These are phyloP conservation scores for Zelleria hepariella DNA, from an alignment of 2,888 invertebrate genomes.

Conservation along the genomic window DNA sequence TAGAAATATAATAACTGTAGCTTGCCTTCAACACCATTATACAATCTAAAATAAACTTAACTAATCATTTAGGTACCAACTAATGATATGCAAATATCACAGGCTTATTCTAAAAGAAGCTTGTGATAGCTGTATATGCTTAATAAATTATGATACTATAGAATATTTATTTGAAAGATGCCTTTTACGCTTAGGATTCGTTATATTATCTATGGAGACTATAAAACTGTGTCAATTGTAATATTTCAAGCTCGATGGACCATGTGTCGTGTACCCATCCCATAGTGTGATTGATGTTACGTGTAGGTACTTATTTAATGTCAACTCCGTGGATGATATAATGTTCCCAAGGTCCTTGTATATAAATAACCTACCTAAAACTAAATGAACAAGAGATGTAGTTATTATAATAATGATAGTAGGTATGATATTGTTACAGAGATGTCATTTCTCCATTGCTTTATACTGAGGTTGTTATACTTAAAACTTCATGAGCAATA, in stretches of 20 bases:
- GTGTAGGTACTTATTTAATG: neutral
- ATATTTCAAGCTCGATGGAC: neutral
- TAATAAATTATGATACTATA: neutral
- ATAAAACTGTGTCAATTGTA: constrained; percentile 11
- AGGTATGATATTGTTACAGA: constrained; percentile 40
- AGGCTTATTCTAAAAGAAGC: neutral
- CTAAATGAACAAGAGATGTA: constrained; percentile 20
- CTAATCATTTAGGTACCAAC: neutral
- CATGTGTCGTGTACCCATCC: neutral
- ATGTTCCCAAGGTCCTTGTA: constrained; percentile 22
- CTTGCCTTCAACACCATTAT: neutral
- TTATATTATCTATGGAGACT: constrained; percentile 19
- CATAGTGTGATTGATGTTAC: neutral
- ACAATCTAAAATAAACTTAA: neutral
- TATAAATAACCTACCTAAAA: constrained; percentile 22
- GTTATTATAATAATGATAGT: constrained; percentile 27
- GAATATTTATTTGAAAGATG: constrained; percentile 26
- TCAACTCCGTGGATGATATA: constrained; percentile 22
- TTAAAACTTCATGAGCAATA: constrained; percentile 48
- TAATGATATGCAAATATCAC: neutral
- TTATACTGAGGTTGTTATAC: constrained; percentile 46
- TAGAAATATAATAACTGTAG: neutral
- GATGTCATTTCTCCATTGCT: constrained; percentile 38
- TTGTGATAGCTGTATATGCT: neutral
- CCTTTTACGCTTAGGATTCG: constrained; percentile 24